Evolutionary conservation across 2,113 vertebrate genomes (phyloP), one percentile per base, ranked within the genome.

Genomic region (Neomonachus schauinslandi): DNA sequence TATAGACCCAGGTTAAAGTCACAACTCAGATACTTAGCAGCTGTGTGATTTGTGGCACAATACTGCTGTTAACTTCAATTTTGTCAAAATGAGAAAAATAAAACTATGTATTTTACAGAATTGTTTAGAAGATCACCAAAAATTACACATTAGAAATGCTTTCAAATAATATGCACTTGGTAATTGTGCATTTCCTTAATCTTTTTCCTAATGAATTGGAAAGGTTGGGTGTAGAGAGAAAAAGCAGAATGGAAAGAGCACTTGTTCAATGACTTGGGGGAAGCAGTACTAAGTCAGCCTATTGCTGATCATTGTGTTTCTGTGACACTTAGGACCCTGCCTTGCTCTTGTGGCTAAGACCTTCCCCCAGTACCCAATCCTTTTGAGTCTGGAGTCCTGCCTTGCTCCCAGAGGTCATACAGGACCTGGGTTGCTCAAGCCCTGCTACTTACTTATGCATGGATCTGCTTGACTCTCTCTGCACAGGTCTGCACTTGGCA

Each of bases 51-150:
- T 72, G 31, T 15, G 26, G 19, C 19, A 93, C 12, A 76, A 71
- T 95, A 79, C 19, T 86, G 82, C 39, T 84, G 71, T 92, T 59
- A 83, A 55, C 42, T 39, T 89, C 21, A 80, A 88, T 93, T 91
- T 83, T 28, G 92, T 96, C 91, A 71, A 65, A 95, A 96, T 76
- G 5, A 15, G 63, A 90, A 49, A 84, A 72, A 82, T 76, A 81
- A 26, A 88, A 79, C 84, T 80, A 74, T 4, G 5, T 84, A 31
- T 90, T 96, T 95, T 65, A 90, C 7, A 93, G 36, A 19, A 1
- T 74, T 96, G 57, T 85, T 93, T 87, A 93, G 36, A 92, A 92
- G 55, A 82, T 79, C 31, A 95, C 28, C 13, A 91, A 22, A 92
- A 85, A 71, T 91, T 59, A 71, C 16, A 87, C 36, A 39, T 4